Evolutionary conservation across 2,888 invertebrate species (phyloP).

Genomic region (Venusia cambrica): DNA sequence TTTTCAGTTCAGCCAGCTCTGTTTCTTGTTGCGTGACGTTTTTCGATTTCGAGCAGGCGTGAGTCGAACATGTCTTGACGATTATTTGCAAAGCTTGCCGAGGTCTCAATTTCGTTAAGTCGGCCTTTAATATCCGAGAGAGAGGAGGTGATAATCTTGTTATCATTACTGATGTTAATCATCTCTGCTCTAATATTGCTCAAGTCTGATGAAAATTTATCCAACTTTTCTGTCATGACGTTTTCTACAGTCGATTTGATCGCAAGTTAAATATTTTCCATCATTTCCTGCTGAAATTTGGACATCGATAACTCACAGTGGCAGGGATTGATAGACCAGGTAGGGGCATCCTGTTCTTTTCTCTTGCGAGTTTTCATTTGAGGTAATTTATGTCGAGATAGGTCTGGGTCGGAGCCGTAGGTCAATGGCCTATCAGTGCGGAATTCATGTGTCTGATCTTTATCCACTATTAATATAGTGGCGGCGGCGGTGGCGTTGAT

Average conservation of each 20-base stretch:
- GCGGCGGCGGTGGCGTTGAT: too few relatives aligned
- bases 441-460: too few relatives aligned
- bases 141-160: background rate
- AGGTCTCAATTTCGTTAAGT: constrained; percentile 1
- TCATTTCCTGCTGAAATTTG: constrained; percentile 6
- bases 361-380: background rate
- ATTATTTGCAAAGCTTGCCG: background rate
- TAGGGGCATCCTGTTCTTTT: background rate
- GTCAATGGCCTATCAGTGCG: too few relatives aligned
- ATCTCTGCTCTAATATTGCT: constrained; percentile 1
- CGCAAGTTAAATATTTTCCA: constrained; percentile 1
- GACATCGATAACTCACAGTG: constrained; percentile 2
- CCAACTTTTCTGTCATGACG: constrained; percentile 1
- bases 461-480: too few relatives aligned
- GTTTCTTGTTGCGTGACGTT: background rate
- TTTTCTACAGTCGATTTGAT: constrained; percentile 2
- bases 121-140: constrained; percentile 1
- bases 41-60: background rate
- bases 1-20: background rate
- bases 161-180: constrained; percentile 2
- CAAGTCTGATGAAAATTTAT: background rate
- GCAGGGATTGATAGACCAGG: background rate
- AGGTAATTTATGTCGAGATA: constrained; percentile 1
- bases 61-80: constrained; percentile 4
- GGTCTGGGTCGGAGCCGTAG: constrained; percentile 3